Evolutionary conservation across 2,113 vertebrate genomes (phyloP).

Genomic region (Oryctolagus cuniculus): DNA sequence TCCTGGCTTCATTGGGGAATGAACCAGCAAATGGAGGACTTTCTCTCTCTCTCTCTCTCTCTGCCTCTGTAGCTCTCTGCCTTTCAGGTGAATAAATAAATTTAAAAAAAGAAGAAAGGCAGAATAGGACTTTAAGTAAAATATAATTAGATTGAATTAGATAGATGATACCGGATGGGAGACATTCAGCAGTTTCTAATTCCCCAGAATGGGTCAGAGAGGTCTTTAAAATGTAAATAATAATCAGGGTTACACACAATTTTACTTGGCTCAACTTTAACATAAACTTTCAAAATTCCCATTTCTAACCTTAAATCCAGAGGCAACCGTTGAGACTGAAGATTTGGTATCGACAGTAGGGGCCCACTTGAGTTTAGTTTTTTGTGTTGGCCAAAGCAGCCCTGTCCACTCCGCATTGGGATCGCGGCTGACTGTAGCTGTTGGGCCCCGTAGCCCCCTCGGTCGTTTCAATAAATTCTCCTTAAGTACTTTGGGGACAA

Average conservation of each 20-base stretch:
- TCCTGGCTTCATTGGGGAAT: no score
- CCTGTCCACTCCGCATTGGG: not conserved
- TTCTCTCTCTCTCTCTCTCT: no score
- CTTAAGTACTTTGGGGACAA: not conserved
- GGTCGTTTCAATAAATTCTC: not conserved
- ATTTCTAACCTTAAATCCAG: slow-evolving; percentile 40
- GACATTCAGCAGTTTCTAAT: slow-evolving; percentile 30
- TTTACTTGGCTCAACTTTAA: slow-evolving; percentile 37
- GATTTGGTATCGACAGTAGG: not conserved
- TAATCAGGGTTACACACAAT: not conserved
- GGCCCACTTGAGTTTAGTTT: not conserved
- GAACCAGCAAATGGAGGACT: no score
- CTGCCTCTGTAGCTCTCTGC: no score
- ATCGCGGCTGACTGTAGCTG: not conserved
- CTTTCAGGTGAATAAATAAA: no score
- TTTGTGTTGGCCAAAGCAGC: not conserved
- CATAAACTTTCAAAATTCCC: not conserved
- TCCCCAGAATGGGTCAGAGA: not conserved
- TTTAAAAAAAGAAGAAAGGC: not conserved
- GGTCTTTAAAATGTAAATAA: not conserved
- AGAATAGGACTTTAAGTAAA: not conserved
- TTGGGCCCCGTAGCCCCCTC: no score
- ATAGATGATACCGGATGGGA: not conserved
- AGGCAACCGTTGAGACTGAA: not conserved
- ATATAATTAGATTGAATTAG: slow-evolving; percentile 2